Evolutionary conservation across 2,113 vertebrate species (phyloP), one percentile per base, ranked within the genome.

Genomic region (Podilymbus podiceps): DNA sequence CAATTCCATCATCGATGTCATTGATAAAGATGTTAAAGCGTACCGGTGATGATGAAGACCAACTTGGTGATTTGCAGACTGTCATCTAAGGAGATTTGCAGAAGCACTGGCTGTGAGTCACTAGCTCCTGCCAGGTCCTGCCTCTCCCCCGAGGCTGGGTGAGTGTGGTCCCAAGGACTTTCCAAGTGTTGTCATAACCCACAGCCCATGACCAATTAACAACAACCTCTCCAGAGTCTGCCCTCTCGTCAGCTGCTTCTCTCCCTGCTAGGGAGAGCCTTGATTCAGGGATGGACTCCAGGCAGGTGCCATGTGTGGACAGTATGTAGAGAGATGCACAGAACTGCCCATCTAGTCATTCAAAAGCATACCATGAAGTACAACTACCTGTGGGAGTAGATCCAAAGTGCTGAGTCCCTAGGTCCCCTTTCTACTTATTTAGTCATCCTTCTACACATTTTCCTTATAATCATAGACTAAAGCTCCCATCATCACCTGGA

Each of bases 81-180:
- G 50, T 14, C 50, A 66, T 40, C 40, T 67, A 74, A 21, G 2
- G 5, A 69, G 56, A n/a, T 25, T 50, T 72, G 15, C 23, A 76
- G 30, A 28, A 81, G 30, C 33, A 50, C 18, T 3, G 2, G 8
- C 40, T 0, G 0, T 28, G 64, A 53, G 15, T 66, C 27, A 9
- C 33, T 53, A 5, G 40, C 28, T 52, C 42, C 42, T 72, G 33
- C 9, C 76, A 71, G 47, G 21, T 17, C 44, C 22, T 74, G 64
- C 23, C 20, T 78, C 42, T 74, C 42, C 44, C 59, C 19, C 2
- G 0, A 12, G 56, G 18, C 27, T 6, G 1, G 15, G 14, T 16
- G 9, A 62, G 14, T 21, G 46, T 52, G 63, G 17, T 88, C 46
- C 23, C 77, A 58, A 62, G n/a, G 18, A 20, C n/a, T 33, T 82